phyloP scores from a whole-genome alignment of 2,888 invertebrate genomes.

The Pedicia rivosa region DNA sequence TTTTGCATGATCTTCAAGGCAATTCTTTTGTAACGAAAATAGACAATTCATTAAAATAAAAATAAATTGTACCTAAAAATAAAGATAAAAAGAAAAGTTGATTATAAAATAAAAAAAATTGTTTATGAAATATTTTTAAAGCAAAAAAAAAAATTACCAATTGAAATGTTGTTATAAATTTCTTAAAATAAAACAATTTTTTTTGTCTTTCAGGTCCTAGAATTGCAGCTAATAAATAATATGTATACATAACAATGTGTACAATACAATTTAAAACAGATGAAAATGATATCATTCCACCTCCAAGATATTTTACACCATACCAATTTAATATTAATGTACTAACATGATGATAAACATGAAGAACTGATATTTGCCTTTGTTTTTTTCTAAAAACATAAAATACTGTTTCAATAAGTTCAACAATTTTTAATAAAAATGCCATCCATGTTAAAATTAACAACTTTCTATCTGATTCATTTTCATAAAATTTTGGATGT shows the following conservation, averaged over 20 bases:
- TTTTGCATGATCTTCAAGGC: constrained; percentile 36
- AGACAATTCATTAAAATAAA: constrained; percentile 37
- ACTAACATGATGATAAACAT: constrained; percentile 48
- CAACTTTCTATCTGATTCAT: no score
- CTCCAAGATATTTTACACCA: constrained; percentile 27
- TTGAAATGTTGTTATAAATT: neutral
- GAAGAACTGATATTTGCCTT: constrained; percentile 46
- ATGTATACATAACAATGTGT: constrained; percentile 52
- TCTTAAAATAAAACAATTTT: neutral
- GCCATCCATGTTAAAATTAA: no score
- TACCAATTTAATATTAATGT: constrained; percentile 40
- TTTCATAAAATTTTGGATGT: no score
- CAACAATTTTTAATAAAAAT: constrained; percentile 36
- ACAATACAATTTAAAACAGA: constrained; percentile 43
- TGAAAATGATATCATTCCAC: constrained; percentile 36
- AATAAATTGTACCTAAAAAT: constrained; percentile 44
- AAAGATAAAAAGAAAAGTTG: constrained; percentile 9
- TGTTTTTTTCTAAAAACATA: constrained; percentile 24
- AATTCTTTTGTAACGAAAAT: constrained; percentile 38
- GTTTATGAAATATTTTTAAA: neutral
- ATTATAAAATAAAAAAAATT: neutral
- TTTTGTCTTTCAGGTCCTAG: constrained; percentile 31
- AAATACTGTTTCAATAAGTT: constrained; percentile 48
- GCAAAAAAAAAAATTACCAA: neutral
- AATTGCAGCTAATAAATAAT: constrained; percentile 31